Percentiles rank a stretch among this genome's conserved stretches.
Conservation (phyloP, 2,797 vertebrate genomes). For the Sternotherus odoratus region DNA sequence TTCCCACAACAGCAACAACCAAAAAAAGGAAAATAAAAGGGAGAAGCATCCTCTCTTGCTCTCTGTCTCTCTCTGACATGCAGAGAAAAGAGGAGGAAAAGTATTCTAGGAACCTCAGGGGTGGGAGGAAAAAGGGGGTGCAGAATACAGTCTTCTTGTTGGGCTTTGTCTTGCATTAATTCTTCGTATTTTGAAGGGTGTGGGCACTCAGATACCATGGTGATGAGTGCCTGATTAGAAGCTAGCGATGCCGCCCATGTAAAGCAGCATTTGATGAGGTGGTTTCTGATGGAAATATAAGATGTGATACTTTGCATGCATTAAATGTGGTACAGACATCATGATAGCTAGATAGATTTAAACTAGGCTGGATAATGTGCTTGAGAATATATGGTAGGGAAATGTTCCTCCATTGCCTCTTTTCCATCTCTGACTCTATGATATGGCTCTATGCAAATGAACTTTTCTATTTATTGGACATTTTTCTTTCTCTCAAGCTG, state of each 20-base stretch:
- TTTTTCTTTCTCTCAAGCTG: conserved; percentile 80
- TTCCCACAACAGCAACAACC: neutral
- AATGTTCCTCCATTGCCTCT: neutral
- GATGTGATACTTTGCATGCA: neutral
- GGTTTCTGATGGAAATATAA: neutral
- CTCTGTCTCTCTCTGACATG: neutral
- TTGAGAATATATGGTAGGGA: neutral
- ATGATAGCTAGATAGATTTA: neutral
- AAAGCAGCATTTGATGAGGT: neutral
- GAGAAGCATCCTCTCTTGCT: neutral
- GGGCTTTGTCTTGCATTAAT: neutral
- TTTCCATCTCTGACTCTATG: neutral
- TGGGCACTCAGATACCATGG: neutral
- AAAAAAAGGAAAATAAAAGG: neutral
- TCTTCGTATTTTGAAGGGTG: neutral
- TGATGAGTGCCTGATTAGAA: neutral
- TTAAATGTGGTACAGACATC: neutral
- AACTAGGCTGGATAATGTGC: neutral
- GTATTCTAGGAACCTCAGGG: neutral
- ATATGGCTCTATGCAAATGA: neutral
- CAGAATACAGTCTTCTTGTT: neutral
- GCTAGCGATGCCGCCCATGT: neutral
- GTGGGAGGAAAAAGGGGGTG: neutral
- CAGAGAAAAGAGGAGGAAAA: neutral
- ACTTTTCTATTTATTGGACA: conserved; percentile 3